A percentile compares a stretch with the other conserved stretches of the same genome.
These are phyloP conservation scores for Sitodiplosis mosellana DNA, from an alignment of 1,140 invertebrate species.

Conservation along the genomic window DNA sequence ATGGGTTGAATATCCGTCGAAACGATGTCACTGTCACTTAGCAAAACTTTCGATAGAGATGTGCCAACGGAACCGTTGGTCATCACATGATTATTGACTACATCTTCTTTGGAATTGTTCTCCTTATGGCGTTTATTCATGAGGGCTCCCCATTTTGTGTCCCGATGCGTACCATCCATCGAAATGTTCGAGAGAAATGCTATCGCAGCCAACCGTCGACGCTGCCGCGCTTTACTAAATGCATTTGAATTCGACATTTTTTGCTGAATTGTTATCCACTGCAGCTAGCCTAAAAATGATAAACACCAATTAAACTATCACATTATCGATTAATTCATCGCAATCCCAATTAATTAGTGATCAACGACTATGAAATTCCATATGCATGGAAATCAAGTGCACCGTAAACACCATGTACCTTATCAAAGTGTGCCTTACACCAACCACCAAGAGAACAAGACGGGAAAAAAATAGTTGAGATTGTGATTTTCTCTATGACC, in stretches of 20 bases:
- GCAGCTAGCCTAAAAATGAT: no score
- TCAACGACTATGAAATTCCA: no score
- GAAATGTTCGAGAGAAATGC: constrained; percentile 90
- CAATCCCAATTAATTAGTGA: no score
- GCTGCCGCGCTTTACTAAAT: constrained; percentile 21
- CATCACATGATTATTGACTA: neutral
- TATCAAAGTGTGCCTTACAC: no score
- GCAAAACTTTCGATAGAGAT: neutral
- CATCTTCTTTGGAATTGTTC: neutral
- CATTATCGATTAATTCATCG: no score
- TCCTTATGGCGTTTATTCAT: constrained; percentile 7
- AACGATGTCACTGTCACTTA: neutral
- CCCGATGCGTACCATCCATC: constrained; percentile 73
- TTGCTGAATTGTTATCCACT: no score
- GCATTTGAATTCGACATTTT: neutral
- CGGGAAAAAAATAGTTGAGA: no score
- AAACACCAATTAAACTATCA: no score
- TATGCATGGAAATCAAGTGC: no score
- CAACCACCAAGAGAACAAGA: no score
- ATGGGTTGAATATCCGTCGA: neutral
- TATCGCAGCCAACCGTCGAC: constrained; percentile 65
- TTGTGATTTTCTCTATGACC: no score
- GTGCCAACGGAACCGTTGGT: neutral
- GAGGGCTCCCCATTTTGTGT: constrained; percentile 37
- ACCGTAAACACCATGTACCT: no score